Conservation (phyloP, 2,888 invertebrate genomes). For the Pandemis heparana region DNA sequence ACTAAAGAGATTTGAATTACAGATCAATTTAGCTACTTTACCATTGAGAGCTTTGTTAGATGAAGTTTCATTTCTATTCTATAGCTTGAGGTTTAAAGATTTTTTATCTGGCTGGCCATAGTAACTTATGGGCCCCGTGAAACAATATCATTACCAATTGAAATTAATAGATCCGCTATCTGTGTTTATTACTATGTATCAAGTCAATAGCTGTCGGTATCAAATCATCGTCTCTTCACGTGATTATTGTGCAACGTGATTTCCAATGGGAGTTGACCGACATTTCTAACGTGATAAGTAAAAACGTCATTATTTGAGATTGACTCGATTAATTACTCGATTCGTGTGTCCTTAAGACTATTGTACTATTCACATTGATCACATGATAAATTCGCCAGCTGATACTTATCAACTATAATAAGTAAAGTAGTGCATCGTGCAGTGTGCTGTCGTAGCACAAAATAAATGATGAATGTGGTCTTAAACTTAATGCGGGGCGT, state of each 20-base stretch:
- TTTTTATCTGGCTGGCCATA: neutral
- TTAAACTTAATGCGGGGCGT: too few relatives aligned
- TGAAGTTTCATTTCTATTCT: too few relatives aligned
- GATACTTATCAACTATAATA: neutral
- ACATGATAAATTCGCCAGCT: neutral
- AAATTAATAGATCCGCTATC: constrained; percentile 19
- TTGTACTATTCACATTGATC: neutral
- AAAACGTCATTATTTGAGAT: constrained; percentile 17
- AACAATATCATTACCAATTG: constrained; percentile 21
- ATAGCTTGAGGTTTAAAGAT: neutral
- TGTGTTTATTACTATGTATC: constrained; percentile 20
- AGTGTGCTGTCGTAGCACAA: too few relatives aligned
- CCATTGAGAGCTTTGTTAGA: too few relatives aligned
- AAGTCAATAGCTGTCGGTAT: constrained; percentile 13
- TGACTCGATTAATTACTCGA: constrained; percentile 2
- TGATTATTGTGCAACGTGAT: constrained; percentile 38
- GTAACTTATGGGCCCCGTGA: neutral
- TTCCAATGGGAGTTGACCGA: constrained; percentile 24
- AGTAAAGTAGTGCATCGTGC: too few relatives aligned
- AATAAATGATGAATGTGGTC: neutral
- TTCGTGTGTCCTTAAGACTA: constrained; percentile 3
- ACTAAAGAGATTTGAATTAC: neutral
- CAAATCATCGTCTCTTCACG: constrained; percentile 24
- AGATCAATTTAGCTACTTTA: neutral
- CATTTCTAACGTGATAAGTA: constrained; percentile 29